Conservation (phyloP, 2,888 invertebrate species). For the Platerodrilus igneus region DNA sequence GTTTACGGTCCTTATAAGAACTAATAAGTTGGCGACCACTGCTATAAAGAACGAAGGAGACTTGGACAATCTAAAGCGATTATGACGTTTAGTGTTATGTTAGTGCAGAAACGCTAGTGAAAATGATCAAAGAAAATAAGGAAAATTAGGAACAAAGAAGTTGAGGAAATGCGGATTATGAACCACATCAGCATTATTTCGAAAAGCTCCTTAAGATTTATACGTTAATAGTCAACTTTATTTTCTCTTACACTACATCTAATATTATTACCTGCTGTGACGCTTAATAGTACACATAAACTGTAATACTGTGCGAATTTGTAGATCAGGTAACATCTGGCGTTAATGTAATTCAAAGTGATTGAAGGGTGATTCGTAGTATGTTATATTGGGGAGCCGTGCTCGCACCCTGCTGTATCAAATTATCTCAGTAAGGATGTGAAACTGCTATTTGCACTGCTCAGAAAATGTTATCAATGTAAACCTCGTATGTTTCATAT, state of each 20-base stretch:
- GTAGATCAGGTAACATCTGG: conserved; percentile 18
- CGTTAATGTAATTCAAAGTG: conserved; percentile 9
- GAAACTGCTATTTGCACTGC: conserved; percentile 8
- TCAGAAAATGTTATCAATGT: too few relatives aligned
- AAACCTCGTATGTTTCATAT: too few relatives aligned
- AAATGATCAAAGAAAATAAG: conserved; percentile 18
- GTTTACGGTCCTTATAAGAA: conserved; percentile 28
- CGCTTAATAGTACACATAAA: conserved; percentile 15
- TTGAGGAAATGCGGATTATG: conserved; percentile 11
- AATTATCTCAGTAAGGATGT: conserved; percentile 8
- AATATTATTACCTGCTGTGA: conserved; percentile 13
- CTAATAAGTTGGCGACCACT: conserved; percentile 29
- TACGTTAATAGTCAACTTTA: too few relatives aligned
- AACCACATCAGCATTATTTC: conserved; percentile 8
- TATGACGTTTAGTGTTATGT: conserved; percentile 28
- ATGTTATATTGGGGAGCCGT: neutral
- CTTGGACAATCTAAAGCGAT: conserved; percentile 25
- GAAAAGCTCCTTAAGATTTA: too few relatives aligned
- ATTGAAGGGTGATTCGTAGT: conserved; percentile 5
- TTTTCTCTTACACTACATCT: too few relatives aligned
- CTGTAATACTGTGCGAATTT: conserved; percentile 11
- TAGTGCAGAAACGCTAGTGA: conserved; percentile 21
- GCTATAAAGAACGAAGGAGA: conserved; percentile 26
- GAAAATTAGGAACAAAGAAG: conserved; percentile 9
- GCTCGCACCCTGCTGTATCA: conserved; percentile 9